phyloP scores from a whole-genome alignment of 2,888 invertebrate species.

The Phragmatobia fuliginosa region DNA sequence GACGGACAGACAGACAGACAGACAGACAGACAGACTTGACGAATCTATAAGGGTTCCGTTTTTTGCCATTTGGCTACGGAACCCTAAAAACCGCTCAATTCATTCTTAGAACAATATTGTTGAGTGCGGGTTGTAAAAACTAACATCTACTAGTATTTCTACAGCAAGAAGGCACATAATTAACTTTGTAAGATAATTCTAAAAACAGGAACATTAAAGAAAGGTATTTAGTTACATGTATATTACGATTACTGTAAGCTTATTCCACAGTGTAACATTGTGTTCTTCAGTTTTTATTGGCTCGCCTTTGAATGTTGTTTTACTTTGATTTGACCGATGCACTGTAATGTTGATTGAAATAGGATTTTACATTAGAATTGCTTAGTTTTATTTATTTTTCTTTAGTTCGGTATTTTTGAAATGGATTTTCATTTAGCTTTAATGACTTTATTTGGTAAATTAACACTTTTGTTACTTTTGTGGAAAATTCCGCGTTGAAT shows the following conservation, averaged over 20 bases:
- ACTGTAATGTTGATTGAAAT: conserved; percentile 49
- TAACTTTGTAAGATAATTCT: conserved; percentile 1
- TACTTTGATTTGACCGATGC: conserved; percentile 55
- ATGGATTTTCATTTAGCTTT: conserved; percentile 24
- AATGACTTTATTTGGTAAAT: conserved; percentile 8
- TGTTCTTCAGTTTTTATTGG: conserved; percentile 67
- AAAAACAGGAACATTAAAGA: conserved; percentile 59
- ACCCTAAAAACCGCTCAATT: not conserved
- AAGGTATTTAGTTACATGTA: conserved; percentile 65
- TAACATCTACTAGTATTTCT: not conserved
- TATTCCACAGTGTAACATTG: conserved; percentile 60
- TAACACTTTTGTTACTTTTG: not conserved
- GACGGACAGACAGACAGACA: too few species aligned
- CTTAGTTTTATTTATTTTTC: conserved; percentile 40
- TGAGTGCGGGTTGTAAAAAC: not conserved
- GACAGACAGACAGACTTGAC: too few species aligned
- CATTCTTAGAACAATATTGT: not conserved
- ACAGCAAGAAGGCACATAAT: not conserved
- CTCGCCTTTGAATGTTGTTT: conserved; percentile 52
- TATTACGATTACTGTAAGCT: conserved; percentile 65
- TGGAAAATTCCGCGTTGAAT: not conserved
- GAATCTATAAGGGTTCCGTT: too few species aligned
- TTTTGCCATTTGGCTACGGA: too few species aligned
- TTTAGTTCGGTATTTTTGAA: conserved; percentile 25
- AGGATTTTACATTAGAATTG: conserved; percentile 44